Conservation (phyloP, 1,140 invertebrate genomes). For the Papilio machaon region DNA sequence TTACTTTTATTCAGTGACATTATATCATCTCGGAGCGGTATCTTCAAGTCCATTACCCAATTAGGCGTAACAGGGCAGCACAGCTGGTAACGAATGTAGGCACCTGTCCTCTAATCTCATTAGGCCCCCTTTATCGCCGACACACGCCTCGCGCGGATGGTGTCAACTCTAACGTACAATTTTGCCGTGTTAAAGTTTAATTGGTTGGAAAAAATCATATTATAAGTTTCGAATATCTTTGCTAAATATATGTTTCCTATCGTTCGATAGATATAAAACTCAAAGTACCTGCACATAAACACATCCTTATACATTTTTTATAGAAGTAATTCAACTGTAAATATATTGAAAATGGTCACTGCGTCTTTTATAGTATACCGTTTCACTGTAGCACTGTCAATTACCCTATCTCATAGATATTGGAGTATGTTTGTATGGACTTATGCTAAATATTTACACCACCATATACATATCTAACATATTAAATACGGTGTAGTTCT, state of each 20-base stretch:
- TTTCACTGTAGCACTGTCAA: too few species aligned
- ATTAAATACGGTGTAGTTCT: too few species aligned
- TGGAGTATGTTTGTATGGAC: too few species aligned
- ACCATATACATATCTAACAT: too few species aligned
- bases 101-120: conserved; percentile 60
- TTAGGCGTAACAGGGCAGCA: conserved; percentile 51
- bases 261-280: too few species aligned
- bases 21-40: conserved; percentile 38
- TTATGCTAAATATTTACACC: too few species aligned
- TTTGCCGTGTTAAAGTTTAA: conserved; percentile 19
- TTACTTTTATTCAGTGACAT: conserved; percentile 43
- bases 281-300: too few species aligned
- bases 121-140: conserved; percentile 40
- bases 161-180: conserved; percentile 12
- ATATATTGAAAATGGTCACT: too few species aligned
- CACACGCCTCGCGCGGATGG: conserved; percentile 9
- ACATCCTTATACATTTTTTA: too few species aligned
- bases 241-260: not conserved
- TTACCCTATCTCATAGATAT: too few species aligned
- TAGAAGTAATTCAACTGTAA: too few species aligned
- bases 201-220: conserved; percentile 6
- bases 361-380: too few species aligned
- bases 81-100: conserved; percentile 54
- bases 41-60: conserved; percentile 51
- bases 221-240: not conserved